phyloP scores from a whole-genome alignment of 2,113 vertebrate species.

The Dromiciops gliroides region DNA sequence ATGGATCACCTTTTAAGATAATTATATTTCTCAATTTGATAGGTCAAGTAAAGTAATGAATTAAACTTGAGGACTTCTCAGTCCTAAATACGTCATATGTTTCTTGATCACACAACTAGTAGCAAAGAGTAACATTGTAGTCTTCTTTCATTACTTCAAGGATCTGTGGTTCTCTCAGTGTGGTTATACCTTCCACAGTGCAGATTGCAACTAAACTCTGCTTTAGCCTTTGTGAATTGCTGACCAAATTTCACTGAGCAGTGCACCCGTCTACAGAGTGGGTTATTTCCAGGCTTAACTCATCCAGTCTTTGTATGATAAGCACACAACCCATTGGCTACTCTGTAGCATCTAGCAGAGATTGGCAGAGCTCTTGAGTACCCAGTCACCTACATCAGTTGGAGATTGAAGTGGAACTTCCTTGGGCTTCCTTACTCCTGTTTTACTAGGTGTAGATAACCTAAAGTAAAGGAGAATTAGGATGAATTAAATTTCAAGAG shows the following conservation, averaged over 20 bases:
- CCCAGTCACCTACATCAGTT: neutral
- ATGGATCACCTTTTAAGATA: neutral
- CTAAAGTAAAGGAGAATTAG: neutral
- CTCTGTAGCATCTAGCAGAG: neutral
- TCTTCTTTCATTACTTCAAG: neutral
- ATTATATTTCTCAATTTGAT: neutral
- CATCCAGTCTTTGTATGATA: neutral
- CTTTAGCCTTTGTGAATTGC: neutral
- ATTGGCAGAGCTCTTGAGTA: neutral
- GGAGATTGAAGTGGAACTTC: neutral
- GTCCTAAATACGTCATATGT: neutral
- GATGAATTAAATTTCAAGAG: neutral
- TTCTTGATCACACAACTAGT: neutral
- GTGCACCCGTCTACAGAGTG: neutral
- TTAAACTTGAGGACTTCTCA: neutral
- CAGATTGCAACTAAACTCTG: neutral
- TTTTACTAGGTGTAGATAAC: neutral
- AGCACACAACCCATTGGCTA: neutral
- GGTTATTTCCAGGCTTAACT: neutral
- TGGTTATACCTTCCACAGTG: neutral
- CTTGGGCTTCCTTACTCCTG: neutral
- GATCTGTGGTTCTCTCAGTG: neutral
- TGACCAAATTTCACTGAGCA: neutral
- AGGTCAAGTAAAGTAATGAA: constrained; percentile 18
- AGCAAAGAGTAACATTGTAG: neutral